A percentile compares a stretch with the other conserved stretches of the same genome.
These are phyloP conservation scores for Globodera rostochiensis DNA, from an alignment of 1,140 invertebrate species.

Conservation along the genomic window DNA sequence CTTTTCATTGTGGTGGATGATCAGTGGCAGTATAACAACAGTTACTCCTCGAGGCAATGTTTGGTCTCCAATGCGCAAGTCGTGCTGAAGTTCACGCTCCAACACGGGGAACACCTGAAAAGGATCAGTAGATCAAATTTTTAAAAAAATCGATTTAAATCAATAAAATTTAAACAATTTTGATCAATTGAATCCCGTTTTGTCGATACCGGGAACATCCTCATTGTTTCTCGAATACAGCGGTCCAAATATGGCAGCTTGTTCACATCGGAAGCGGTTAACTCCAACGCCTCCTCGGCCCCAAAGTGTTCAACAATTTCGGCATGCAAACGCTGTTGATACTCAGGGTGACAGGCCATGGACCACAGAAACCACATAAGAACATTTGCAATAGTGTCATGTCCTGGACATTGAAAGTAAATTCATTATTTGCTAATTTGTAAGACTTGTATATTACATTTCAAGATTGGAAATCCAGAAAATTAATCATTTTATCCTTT, in stretches of 20 bases:
- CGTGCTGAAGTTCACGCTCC: slow-evolving; percentile 2
- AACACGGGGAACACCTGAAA: neutral
- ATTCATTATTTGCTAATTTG: no score
- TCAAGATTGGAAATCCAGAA: no score
- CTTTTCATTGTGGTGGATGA: slow-evolving; percentile 16
- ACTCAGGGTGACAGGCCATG: neutral
- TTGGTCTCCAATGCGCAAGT: slow-evolving; percentile 12
- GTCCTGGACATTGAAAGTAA: neutral
- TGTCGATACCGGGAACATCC: neutral
- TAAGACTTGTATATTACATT: no score
- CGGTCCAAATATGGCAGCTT: slow-evolving; percentile 7
- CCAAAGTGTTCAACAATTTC: neutral
- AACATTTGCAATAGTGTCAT: neutral
- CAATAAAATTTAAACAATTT: no score
- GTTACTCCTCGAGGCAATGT: neutral
- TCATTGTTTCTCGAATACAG: neutral
- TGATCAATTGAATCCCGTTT: no score
- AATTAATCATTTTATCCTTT: no score
- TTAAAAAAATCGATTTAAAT: no score
- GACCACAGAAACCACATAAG: neutral
- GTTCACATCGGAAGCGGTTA: neutral
- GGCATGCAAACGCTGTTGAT: neutral
- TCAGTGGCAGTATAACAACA: slow-evolving; percentile 4
- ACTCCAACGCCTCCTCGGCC: neutral
- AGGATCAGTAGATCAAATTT: neutral